These are phyloP conservation scores for Drosophila lacteicornis DNA, from an alignment of 1,140 invertebrate species.

Conservation along the genomic window DNA sequence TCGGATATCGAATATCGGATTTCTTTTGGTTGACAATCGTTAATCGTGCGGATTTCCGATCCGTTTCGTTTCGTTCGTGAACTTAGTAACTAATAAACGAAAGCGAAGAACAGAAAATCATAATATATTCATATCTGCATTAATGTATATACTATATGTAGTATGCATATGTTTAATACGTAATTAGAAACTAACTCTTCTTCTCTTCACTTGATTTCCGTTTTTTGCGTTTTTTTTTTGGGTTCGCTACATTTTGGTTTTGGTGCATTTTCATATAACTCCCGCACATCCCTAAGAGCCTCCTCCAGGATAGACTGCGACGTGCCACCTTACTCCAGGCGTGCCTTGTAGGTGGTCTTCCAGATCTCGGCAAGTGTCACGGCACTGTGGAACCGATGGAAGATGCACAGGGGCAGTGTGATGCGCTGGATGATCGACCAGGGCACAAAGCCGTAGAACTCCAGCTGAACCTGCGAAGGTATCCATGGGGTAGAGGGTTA, in stretches of 20 bases:
- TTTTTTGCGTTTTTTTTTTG: conserved; percentile 58
- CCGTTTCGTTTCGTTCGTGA: conserved; percentile 45
- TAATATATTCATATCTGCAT: conserved; percentile 49
- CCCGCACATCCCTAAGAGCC: conserved; percentile 18
- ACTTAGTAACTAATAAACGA: conserved; percentile 68
- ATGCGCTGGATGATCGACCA: conserved; percentile 98
- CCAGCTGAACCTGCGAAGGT: conserved; percentile 89
- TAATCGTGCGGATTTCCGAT: conserved; percentile 34
- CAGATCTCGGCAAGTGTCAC: conserved; percentile 98
- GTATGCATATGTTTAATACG: conserved; percentile 67
- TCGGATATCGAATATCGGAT: not conserved
- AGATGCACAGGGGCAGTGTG: conserved; percentile 97
- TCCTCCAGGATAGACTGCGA: conserved; percentile 1
- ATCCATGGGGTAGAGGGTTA: not conserved
- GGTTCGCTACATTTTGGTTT: conserved; percentile 62
- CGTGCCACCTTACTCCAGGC: conserved; percentile 89
- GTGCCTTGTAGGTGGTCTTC: conserved; percentile 98
- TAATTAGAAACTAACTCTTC: conserved; percentile 78
- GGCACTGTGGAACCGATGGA: conserved; percentile 98
- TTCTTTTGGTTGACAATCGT: not conserved
- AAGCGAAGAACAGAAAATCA: conserved; percentile 60
- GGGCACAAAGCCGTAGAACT: conserved; percentile 96
- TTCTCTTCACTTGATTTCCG: conserved; percentile 62
- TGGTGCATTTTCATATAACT: conserved; percentile 66
- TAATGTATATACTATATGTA: conserved; percentile 57